These are phyloP conservation scores for Iguana delicatissima DNA, from an alignment of 2,797 vertebrate species.

Conservation along the genomic window DNA sequence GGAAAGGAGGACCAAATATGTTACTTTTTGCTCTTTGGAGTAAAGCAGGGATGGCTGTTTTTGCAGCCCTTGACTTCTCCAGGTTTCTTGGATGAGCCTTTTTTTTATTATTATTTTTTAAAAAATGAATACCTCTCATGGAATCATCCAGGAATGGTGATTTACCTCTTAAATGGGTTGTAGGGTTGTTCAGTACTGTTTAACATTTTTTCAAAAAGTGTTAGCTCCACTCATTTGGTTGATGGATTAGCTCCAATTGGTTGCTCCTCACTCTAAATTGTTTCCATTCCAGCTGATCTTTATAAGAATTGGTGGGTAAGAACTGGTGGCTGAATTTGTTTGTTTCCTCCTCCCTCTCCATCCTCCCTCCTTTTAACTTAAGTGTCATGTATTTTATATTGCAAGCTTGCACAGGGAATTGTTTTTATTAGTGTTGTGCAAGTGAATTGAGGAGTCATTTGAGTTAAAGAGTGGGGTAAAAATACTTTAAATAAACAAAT, in stretches of 20 bases:
- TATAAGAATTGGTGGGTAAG: background rate
- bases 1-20: too few species aligned
- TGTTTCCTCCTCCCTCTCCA: background rate
- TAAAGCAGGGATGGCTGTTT: too few species aligned
- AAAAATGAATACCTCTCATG: too few species aligned
- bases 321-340: background rate
- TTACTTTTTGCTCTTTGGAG: too few species aligned
- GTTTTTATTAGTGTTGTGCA: background rate
- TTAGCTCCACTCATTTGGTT: background rate
- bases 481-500: background rate
- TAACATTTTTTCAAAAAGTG: too few species aligned
- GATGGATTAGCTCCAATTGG: background rate
- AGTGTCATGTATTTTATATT: background rate
- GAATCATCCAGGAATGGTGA: too few species aligned
- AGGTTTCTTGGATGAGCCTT: too few species aligned
- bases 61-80: too few species aligned
- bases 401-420: background rate
- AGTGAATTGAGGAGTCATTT: background rate
- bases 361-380: background rate
- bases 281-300: background rate
- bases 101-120: too few species aligned
- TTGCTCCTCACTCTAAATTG: background rate
- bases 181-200: background rate
- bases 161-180: background rate
- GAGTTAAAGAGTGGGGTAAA: background rate